phyloP scores from a whole-genome alignment of 2,113 vertebrate species.

The Vombatus ursinus region DNA sequence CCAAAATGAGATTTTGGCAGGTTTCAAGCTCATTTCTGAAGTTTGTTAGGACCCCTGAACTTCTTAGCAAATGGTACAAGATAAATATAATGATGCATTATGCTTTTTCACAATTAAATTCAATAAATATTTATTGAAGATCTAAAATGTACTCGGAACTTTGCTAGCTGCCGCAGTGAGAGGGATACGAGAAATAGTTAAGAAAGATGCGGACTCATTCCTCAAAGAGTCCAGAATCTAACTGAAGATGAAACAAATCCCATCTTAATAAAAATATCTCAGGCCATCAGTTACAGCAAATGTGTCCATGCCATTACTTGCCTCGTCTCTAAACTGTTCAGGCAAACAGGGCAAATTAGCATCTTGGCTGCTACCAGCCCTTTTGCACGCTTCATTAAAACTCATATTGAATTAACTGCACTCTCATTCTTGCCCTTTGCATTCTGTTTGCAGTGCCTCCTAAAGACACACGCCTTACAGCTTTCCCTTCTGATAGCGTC shows the following conservation, averaged over 20 bases:
- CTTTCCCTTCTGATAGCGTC: slow-evolving; percentile 77
- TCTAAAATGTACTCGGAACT: neutral
- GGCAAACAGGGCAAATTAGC: neutral
- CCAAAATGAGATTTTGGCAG: neutral
- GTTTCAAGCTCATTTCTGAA: neutral
- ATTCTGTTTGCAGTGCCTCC: slow-evolving; percentile 80
- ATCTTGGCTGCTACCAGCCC: neutral
- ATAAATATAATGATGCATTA: neutral
- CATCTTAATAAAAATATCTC: neutral
- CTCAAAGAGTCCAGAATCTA: neutral
- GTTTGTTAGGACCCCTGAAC: neutral
- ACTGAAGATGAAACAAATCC: neutral
- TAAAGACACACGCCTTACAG: slow-evolving; percentile 76
- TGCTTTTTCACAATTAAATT: neutral
- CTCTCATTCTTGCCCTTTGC: slow-evolving; percentile 9
- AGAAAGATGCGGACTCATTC: neutral
- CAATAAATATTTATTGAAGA: neutral
- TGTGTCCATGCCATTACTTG: neutral
- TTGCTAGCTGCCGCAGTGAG: neutral
- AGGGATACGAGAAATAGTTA: neutral
- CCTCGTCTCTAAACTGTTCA: neutral
- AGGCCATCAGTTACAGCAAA: neutral
- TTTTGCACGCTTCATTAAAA: neutral
- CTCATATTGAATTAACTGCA: neutral
- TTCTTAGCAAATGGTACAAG: neutral